These are phyloP conservation scores for Colletes latitarsis DNA, from an alignment of 1,140 invertebrate species.

Conservation along the genomic window DNA sequence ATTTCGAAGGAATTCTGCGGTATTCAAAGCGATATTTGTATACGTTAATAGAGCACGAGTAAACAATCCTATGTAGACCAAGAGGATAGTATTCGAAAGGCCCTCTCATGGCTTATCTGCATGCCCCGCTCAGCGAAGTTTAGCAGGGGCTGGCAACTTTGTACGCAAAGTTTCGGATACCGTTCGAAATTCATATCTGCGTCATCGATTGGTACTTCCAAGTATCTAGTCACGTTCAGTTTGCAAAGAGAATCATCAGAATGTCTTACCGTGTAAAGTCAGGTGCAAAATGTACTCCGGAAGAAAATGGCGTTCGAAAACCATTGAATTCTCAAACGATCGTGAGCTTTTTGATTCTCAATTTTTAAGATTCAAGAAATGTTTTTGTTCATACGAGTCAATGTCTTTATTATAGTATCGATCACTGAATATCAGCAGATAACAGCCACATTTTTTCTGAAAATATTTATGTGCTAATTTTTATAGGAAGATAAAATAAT, in stretches of 20 bases:
- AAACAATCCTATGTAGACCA: too few relatives aligned
- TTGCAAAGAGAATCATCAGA: background rate
- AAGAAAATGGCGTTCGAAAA: background rate
- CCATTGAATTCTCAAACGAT: background rate
- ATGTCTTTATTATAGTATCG: background rate
- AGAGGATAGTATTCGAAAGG: background rate
- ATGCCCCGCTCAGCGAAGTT: background rate
- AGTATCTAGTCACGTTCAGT: background rate
- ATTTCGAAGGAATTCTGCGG: too few relatives aligned
- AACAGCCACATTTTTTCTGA: too few relatives aligned
- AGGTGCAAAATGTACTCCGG: background rate
- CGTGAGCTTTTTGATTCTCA: background rate
- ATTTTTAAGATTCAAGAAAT: background rate
- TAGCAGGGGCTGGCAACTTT: background rate
- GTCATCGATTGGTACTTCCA: slow-evolving; percentile 20
- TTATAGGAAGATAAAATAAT: too few relatives aligned
- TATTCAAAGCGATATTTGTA: too few relatives aligned
- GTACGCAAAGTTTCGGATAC: slow-evolving; percentile 13
- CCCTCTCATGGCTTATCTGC: slow-evolving; percentile 11
- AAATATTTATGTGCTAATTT: too few relatives aligned
- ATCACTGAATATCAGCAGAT: too few relatives aligned
- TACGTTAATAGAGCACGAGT: too few relatives aligned
- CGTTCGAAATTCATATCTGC: slow-evolving; percentile 23
- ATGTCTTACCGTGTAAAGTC: background rate
- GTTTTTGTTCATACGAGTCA: background rate